Base-by-base conservation (phyloP, 2,113 vertebrate genomes). In the rabbit (Oryctolagus cuniculus) region DNA sequence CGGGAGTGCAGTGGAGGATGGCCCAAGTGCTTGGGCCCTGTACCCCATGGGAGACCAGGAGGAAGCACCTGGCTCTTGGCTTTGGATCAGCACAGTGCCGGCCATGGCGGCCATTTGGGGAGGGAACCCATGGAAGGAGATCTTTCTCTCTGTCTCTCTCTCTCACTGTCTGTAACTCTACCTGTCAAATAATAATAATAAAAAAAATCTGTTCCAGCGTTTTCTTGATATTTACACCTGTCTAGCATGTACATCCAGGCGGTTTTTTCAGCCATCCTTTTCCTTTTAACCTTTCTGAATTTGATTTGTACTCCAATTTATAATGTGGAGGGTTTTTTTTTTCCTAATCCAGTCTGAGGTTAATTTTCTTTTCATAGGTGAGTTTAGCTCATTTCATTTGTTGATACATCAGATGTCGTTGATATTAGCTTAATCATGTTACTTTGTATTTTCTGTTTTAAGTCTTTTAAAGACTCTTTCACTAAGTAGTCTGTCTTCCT, bases 271-370 rank as follows among this genome's bases (percentile, higher is more conserved):
- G 24, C 27, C 74, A 63, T 75, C 21, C 29, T 66, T 87, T 79
- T 87, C 34, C 70, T 95, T 95, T 90, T 87, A 66, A 79, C 9
- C 72, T 77, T 95, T 90, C 38, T 61, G 86, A 81, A 55, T 84
- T 72, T 70, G 16, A 70, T 92, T 36, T 87, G 70, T 86, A 27
- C 6, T 93, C 36, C 29, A 90, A 0, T 83, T 77, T 82, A 22
- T 79, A 79, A 27, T 34, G 22, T 31, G 74, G 51, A 87, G 16
- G 22, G 19, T 80, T 95, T 51, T 49, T 38, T 38, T 3, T 0
- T 29, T 21, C 17, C 31, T 90, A 94, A 87, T 89, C 16, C 15
- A 93, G 0, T 63, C 16, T 25, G 21, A 92, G 38, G 16, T 70
- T 92, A 74, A 49, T 64, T 93, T 90, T 69, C 22, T 82, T 89